Evolutionary conservation across 2,797 vertebrate species (phyloP).

Genomic region (Meriones psammophilus): DNA sequence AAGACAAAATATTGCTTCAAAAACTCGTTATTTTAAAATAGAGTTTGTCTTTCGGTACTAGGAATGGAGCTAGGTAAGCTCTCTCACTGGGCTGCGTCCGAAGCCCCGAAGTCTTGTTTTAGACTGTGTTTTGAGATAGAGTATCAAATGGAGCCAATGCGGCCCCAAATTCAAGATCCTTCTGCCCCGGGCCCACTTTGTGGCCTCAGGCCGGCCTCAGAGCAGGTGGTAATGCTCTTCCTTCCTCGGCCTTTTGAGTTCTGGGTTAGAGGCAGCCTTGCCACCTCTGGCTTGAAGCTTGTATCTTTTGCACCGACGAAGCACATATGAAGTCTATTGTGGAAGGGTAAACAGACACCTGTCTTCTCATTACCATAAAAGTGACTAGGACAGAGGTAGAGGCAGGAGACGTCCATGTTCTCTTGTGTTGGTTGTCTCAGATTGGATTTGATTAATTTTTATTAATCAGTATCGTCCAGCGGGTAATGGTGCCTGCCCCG

Average conservation of each 20-base stretch:
- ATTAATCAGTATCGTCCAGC: background rate
- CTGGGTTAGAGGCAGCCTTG: background rate
- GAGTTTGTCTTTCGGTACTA: background rate
- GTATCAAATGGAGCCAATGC: background rate
- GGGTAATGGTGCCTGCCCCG: background rate
- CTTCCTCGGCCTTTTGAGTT: background rate
- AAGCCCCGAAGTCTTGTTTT: background rate
- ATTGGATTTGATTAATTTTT: constrained; percentile 7
- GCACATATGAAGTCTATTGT: background rate
- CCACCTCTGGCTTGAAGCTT: background rate
- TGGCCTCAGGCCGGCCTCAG: background rate
- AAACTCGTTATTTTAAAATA: background rate
- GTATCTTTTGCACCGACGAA: background rate
- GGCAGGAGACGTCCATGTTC: background rate
- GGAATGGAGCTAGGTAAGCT: background rate
- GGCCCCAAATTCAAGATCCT: background rate
- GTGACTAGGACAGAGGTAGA: background rate
- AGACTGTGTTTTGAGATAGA: too few relatives aligned
- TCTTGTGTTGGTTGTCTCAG: background rate
- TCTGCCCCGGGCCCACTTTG: background rate
- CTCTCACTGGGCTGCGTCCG: background rate
- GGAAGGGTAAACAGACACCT: background rate
- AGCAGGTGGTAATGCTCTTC: background rate
- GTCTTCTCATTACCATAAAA: background rate
- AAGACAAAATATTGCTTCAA: background rate